These are phyloP conservation scores for Valencia hispanica DNA, from an alignment of 2,797 vertebrate genomes.

Conservation along the genomic window DNA sequence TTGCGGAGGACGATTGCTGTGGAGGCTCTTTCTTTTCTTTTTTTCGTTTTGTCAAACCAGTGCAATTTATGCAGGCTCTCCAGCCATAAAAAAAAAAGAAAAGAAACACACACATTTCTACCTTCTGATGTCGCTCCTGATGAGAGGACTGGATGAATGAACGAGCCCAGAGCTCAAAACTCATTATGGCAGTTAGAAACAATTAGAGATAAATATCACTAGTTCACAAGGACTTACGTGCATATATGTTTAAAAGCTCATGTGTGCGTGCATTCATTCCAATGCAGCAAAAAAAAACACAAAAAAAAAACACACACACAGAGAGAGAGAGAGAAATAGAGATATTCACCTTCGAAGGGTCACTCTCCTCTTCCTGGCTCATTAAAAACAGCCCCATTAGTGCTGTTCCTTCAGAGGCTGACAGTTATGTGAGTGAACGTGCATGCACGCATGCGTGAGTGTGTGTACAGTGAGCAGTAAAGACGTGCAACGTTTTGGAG, in stretches of 20 bases:
- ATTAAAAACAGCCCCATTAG: constrained; percentile 84
- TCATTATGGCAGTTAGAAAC: constrained; percentile 71
- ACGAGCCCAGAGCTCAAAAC: constrained; percentile 56
- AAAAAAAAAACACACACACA: constrained; percentile 30
- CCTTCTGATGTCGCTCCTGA: constrained; percentile 66
- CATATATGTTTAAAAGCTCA: constrained; percentile 6
- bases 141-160: constrained; percentile 60
- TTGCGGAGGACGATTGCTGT: constrained; percentile 61
- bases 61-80: constrained; percentile 69
- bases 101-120: constrained; percentile 50
- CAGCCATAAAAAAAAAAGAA: constrained; percentile 55
- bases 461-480: constrained; percentile 57
- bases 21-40: constrained; percentile 18
- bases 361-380: constrained; percentile 80
- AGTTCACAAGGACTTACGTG: constrained; percentile 37
- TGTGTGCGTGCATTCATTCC: constrained; percentile 43
- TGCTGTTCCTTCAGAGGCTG: constrained; percentile 76
- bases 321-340: constrained; percentile 62
- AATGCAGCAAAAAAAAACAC: constrained; percentile 39
- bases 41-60: constrained; percentile 23
- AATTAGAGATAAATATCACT: constrained; percentile 70
- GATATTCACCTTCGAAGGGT: constrained; percentile 80
- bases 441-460: constrained; percentile 34
- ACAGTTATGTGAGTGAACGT: constrained; percentile 72
- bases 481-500: constrained; percentile 75